phyloP scores from a whole-genome alignment of 92 coral and sea anemone genomes.

The Micromussa lordhowensis region DNA sequence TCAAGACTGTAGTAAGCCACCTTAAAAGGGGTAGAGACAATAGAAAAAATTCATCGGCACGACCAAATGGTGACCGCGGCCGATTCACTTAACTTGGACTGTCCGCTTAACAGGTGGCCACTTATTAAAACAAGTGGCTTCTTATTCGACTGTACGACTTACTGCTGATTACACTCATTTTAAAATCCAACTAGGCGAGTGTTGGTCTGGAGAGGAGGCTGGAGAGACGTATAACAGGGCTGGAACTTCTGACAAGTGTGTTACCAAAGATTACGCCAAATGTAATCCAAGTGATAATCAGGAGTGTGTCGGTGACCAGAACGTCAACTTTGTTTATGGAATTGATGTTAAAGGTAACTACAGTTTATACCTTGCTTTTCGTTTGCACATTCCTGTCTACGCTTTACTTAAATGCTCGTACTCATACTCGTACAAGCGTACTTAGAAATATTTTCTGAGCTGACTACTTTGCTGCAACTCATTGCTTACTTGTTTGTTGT shows the following conservation, averaged over 20 bases:
- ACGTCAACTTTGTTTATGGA: conserved; percentile 68
- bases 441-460: too few species aligned
- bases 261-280: conserved; percentile 18
- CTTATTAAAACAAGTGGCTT: too few species aligned
- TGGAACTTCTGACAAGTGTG: conserved; percentile 61
- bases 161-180: not conserved
- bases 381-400: not conserved
- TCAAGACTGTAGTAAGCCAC: too few species aligned
- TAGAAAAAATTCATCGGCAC: too few species aligned
- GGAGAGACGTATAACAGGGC: conserved; percentile 52
- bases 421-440: not conserved
- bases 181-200: conserved; percentile 53
- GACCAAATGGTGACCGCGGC: too few species aligned
- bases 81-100: too few species aligned
- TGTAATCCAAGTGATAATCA: conserved; percentile 35
- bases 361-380: not conserved
- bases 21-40: too few species aligned
- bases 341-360: conserved; percentile 29
- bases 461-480: too few species aligned
- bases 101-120: too few species aligned
- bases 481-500: too few species aligned
- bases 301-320: conserved; percentile 60
- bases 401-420: not conserved
- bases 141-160: not conserved
- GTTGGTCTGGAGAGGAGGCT: conserved; percentile 79